Conservation (phyloP, 1,140 invertebrate species). For the Caenorhabditis tropicalis region DNA sequence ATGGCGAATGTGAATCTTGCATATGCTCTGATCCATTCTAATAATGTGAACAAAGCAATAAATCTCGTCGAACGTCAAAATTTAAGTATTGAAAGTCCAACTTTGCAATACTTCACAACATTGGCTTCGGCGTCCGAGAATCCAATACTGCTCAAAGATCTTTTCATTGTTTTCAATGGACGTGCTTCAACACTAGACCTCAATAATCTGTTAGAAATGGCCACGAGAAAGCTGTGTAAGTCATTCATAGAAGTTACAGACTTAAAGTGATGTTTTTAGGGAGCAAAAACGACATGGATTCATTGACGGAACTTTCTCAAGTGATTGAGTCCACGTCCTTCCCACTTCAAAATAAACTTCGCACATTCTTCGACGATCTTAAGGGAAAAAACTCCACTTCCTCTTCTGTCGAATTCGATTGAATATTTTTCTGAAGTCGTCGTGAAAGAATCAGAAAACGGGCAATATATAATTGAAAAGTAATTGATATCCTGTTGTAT, state of each 20-base stretch:
- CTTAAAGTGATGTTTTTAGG: not conserved
- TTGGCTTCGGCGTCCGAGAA: constrained; percentile 3
- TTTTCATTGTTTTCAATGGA: constrained; percentile 32
- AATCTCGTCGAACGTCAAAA: constrained; percentile 1
- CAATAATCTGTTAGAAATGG: not conserved
- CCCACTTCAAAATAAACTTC: constrained; percentile 30
- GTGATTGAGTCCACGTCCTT: not conserved
- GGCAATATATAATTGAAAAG: not conserved
- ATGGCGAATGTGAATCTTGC: constrained; percentile 27
- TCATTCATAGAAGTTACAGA: not conserved
- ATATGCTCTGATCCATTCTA: not conserved
- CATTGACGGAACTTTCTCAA: not conserved
- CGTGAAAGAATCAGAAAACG: not conserved
- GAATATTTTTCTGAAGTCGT: not conserved
- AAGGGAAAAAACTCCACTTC: not conserved
- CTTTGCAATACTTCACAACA: constrained; percentile 10
- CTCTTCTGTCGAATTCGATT: not conserved
- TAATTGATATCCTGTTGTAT: not conserved
- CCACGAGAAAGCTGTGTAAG: constrained; percentile 32
- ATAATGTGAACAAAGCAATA: not conserved
- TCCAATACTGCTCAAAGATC: not conserved
- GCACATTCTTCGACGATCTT: constrained; percentile 23
- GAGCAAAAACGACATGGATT: constrained; percentile 10
- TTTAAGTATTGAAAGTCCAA: not conserved
- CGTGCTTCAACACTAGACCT: not conserved